phyloP scores from a whole-genome alignment of 2,888 invertebrate species.

The Dromius quadrimaculatus region DNA sequence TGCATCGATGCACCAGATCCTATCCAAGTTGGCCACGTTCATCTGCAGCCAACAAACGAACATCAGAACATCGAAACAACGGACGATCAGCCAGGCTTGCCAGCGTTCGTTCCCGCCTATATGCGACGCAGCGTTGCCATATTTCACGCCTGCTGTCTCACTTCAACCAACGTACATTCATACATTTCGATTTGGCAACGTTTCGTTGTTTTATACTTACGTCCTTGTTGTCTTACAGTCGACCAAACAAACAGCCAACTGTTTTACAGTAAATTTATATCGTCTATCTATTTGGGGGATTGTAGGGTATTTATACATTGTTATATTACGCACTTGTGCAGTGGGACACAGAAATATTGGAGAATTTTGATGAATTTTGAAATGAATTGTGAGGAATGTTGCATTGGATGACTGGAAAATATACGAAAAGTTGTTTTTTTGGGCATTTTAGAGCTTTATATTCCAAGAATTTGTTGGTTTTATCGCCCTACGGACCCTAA shows the following conservation, averaged over 20 bases:
- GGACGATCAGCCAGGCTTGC: constrained; percentile 19
- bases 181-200: constrained; percentile 53
- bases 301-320: constrained; percentile 50
- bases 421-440: constrained; percentile 36
- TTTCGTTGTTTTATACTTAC: constrained; percentile 55
- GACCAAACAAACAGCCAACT: constrained; percentile 41
- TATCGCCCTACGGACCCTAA: not conserved
- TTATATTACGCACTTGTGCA: constrained; percentile 49
- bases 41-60: constrained; percentile 21
- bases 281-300: constrained; percentile 17
- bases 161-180: not conserved
- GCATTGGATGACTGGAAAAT: constrained; percentile 39
- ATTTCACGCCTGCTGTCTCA: not conserved
- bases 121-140: constrained; percentile 32
- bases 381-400: constrained; percentile 26
- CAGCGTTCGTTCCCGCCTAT: constrained; percentile 35
- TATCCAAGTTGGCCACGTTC: constrained; percentile 6
- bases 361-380: constrained; percentile 17
- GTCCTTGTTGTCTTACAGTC: constrained; percentile 56
- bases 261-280: not conserved
- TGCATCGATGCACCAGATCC: constrained; percentile 3
- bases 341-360: constrained; percentile 12
- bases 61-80: constrained; percentile 19
- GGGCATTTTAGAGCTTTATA: constrained; percentile 26
- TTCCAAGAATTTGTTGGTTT: constrained; percentile 19